These are phyloP conservation scores for Pyrrhura leucotis DNA, from an alignment of 2,797 vertebrate genomes.

Conservation along the genomic window DNA sequence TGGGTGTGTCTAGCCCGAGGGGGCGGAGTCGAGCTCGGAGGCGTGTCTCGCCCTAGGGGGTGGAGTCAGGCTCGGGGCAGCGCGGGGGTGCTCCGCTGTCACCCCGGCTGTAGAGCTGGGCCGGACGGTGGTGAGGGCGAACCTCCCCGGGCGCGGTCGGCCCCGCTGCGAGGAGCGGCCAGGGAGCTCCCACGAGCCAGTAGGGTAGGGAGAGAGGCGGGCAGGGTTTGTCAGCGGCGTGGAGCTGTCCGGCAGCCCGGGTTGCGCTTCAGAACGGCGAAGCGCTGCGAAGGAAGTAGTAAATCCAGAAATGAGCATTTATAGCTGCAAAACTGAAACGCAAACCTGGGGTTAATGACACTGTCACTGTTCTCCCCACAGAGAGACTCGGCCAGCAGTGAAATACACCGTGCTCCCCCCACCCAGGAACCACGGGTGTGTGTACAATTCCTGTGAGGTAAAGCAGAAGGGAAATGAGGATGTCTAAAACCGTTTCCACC, in stretches of 20 bases:
- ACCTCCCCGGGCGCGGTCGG: fast-evolving
- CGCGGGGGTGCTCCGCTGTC: no score
- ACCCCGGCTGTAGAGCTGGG: not conserved
- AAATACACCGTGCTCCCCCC: fast-evolving
- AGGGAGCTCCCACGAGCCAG: fast-evolving
- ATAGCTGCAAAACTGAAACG: fast-evolving
- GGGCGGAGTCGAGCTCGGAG: no score
- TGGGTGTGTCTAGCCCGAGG: no score
- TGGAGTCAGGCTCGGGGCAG: no score
- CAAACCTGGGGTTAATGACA: fast-evolving
- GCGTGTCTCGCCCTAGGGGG: no score
- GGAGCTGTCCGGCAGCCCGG: not conserved
- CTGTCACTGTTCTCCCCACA: fast-evolving
- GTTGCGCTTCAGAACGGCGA: fast-evolving
- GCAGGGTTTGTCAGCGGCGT: fast-evolving
- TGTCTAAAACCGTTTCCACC: not conserved
- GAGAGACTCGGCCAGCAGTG: not conserved
- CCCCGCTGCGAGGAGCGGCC: fast-evolving
- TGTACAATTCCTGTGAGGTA: fast-evolving
- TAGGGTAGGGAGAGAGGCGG: not conserved
- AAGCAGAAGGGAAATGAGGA: not conserved
- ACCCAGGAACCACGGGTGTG: fast-evolving
- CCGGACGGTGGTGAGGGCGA: not conserved
- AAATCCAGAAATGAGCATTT: fast-evolving
- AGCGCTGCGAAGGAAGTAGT: not conserved